These are phyloP conservation scores for Anoplolepis gracilipes DNA, from an alignment of 1,140 invertebrate species.

Conservation along the genomic window DNA sequence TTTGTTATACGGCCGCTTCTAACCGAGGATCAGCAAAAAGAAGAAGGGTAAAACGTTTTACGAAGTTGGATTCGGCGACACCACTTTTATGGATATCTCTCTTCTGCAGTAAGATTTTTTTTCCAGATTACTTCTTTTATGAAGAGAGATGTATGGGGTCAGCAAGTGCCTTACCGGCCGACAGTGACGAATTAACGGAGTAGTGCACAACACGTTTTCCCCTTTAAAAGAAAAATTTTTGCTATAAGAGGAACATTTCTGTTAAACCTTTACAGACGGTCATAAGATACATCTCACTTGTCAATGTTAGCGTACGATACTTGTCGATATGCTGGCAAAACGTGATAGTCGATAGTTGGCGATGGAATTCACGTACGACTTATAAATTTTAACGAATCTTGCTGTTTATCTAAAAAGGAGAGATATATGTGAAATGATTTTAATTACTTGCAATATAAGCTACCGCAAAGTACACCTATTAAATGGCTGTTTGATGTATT, in stretches of 20 bases:
- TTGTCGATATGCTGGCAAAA: conserved; percentile 21
- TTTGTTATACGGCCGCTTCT: conserved; percentile 23
- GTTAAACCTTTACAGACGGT: conserved; percentile 26
- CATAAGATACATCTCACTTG: conserved; percentile 32
- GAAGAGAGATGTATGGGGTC: conserved; percentile 49
- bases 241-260: conserved; percentile 11
- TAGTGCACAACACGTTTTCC: conserved; percentile 14
- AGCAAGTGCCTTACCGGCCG: conserved; percentile 35
- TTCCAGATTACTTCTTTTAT: conserved; percentile 42
- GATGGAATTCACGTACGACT: not conserved
- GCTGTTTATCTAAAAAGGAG: not conserved
- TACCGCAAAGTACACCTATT: not conserved
- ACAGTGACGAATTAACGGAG: conserved; percentile 51
- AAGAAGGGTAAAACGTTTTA: not conserved
- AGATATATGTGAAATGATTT: conserved; percentile 17
- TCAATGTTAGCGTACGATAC: not conserved
- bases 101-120: conserved; percentile 54
- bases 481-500: conserved; percentile 23
- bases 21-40: conserved; percentile 22
- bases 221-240: conserved; percentile 25
- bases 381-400: conserved; percentile 25
- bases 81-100: conserved; percentile 55
- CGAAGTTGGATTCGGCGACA: conserved; percentile 37
- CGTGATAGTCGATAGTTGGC: not conserved
- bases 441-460: conserved; percentile 26